phyloP scores from a whole-genome alignment of 2,797 vertebrate species.

The Cuniculus paca region DNA sequence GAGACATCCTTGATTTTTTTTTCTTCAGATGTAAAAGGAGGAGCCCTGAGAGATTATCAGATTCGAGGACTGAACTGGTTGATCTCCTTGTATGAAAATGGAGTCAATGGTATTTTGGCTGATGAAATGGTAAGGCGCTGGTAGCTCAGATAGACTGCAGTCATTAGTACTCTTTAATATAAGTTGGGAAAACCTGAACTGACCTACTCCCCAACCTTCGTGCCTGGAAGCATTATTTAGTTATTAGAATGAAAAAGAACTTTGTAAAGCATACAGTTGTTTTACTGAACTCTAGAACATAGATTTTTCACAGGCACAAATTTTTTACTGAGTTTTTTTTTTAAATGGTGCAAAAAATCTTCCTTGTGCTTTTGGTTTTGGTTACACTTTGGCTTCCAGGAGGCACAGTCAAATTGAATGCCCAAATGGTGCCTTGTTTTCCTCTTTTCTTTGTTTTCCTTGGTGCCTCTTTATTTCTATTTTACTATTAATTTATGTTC shows the following conservation, averaged over 20 bases:
- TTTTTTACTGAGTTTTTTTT: slow-evolving; percentile 31
- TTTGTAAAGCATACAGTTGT: slow-evolving; percentile 43
- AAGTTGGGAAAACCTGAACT: slow-evolving; percentile 37
- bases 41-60: slow-evolving; percentile 93
- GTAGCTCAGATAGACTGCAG: background rate
- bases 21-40: slow-evolving; percentile 93
- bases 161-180: background rate
- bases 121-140: slow-evolving; percentile 94
- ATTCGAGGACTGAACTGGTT: slow-evolving; percentile 95
- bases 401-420: slow-evolving; percentile 31
- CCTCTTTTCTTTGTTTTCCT: background rate
- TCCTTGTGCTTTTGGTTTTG: slow-evolving; percentile 34
- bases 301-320: slow-evolving; percentile 14
- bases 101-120: slow-evolving; percentile 95
- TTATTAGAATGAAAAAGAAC: background rate
- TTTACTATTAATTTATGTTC: slow-evolving; percentile 56
- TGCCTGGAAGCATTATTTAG: background rate
- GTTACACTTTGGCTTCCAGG: slow-evolving; percentile 38
- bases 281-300: background rate
- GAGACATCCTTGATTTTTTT: slow-evolving; percentile 46
- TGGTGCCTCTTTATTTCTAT: slow-evolving; percentile 51
- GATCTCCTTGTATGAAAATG: slow-evolving; percentile 95
- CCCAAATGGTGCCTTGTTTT: background rate
- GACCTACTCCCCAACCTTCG: background rate
- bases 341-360: background rate